A percentile compares a stretch with the other conserved stretches of the same genome.
These are phyloP conservation scores for Chunga burmeisteri DNA, from an alignment of 2,113 vertebrate genomes.

Conservation along the genomic window DNA sequence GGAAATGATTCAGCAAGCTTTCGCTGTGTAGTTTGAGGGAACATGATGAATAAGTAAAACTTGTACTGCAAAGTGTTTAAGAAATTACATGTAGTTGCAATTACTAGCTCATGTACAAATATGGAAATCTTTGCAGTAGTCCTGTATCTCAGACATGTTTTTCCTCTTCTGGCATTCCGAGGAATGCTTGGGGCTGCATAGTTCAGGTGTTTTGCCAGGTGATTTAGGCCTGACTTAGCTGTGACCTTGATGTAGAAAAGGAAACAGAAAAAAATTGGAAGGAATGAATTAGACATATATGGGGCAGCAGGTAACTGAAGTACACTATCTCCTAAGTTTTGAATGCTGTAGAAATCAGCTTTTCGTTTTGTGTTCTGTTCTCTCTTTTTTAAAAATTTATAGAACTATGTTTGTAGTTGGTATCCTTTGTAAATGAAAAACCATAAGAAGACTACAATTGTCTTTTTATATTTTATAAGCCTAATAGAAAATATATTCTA, in stretches of 20 bases:
- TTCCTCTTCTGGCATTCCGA: neutral
- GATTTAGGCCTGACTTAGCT: neutral
- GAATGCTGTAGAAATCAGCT: neutral
- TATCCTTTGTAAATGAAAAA: neutral
- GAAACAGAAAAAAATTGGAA: neutral
- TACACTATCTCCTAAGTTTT: neutral
- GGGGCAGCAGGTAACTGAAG: neutral
- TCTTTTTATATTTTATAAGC: neutral
- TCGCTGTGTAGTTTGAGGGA: fast-evolving
- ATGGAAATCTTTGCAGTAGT: neutral
- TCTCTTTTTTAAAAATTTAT: neutral
- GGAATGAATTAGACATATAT: neutral
- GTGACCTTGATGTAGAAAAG: neutral
- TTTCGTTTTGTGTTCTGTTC: neutral
- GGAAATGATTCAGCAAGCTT: neutral
- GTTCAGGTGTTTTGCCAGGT: neutral
- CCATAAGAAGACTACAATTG: fast-evolving
- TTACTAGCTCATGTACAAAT: neutral
- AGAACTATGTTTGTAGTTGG: neutral
- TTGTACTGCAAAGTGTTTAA: neutral
- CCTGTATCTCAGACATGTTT: neutral
- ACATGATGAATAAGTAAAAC: neutral
- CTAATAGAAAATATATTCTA: neutral
- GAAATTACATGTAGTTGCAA: neutral
- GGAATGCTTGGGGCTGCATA: neutral